Conservation (phyloP, 2,888 invertebrate genomes). For the Petrolisthes manimaculis region DNA sequence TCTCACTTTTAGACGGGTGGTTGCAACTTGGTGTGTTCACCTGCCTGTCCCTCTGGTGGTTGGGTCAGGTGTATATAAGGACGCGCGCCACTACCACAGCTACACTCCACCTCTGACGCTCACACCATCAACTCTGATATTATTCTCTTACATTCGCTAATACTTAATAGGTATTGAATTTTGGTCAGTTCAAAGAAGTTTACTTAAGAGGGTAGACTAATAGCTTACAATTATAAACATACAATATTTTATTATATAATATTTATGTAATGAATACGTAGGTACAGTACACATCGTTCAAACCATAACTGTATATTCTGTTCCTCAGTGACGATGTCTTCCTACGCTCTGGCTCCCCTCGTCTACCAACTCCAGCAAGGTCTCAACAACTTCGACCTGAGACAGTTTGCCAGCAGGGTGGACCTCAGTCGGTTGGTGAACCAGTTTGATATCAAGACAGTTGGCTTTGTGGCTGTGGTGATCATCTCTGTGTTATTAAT, state of each 20-base stretch:
- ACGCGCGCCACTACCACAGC: neutral
- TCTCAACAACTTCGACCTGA: constrained; percentile 29
- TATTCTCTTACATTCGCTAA: neutral
- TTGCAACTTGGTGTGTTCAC: neutral
- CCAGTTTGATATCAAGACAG: constrained; percentile 28
- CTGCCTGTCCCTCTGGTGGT: neutral
- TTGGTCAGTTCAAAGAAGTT: too few species aligned
- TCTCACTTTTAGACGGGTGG: neutral
- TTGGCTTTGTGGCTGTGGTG: constrained; percentile 19
- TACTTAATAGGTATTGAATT: neutral
- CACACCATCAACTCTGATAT: neutral
- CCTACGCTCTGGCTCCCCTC: constrained; percentile 24
- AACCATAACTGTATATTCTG: too few species aligned
- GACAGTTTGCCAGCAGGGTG: neutral
- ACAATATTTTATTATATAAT: too few species aligned
- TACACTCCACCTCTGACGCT: neutral
- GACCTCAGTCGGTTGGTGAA: constrained; percentile 4
- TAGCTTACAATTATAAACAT: too few species aligned
- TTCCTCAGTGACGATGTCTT: neutral
- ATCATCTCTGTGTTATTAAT: constrained; percentile 16
- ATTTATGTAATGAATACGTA: too few species aligned
- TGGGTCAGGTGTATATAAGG: neutral
- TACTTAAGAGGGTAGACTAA: too few species aligned
- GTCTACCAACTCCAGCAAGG: constrained; percentile 36
- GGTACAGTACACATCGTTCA: too few species aligned